These are phyloP conservation scores for Plodia interpunctella DNA, from an alignment of 1,140 invertebrate genomes.

Conservation along the genomic window DNA sequence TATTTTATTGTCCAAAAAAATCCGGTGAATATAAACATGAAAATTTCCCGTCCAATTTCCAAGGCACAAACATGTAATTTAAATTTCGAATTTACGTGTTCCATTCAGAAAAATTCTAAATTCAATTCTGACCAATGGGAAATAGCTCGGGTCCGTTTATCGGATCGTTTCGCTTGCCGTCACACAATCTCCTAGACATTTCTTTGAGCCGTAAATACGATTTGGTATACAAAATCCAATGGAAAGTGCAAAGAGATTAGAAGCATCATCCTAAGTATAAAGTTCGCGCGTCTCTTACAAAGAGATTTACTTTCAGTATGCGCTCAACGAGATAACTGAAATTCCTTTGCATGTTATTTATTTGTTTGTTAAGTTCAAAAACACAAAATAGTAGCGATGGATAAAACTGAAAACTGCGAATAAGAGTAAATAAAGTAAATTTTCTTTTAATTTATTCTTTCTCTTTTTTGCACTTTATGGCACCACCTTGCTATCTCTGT, in stretches of 20 bases:
- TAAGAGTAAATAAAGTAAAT: too few species aligned
- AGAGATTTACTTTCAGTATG: not conserved
- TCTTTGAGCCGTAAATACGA: conserved; percentile 46
- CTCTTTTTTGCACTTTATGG: too few species aligned
- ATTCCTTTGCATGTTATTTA: not conserved
- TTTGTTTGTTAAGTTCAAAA: too few species aligned
- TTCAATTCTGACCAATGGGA: conserved; percentile 15
- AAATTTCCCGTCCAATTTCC: too few species aligned
- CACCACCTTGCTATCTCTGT: too few species aligned
- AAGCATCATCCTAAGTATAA: conserved; percentile 4
- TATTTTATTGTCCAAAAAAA: too few species aligned
- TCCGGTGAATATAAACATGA: too few species aligned
- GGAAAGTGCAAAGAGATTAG: conserved; percentile 39
- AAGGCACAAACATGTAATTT: too few species aligned
- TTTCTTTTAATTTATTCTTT: too few species aligned
- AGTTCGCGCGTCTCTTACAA: not conserved
- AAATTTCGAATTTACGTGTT: not conserved
- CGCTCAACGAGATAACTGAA: not conserved
- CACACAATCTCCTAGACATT: conserved; percentile 32
- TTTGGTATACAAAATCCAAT: conserved; percentile 42
- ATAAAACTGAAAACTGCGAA: too few species aligned
- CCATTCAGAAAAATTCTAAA: conserved; percentile 8
- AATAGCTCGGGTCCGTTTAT: conserved; percentile 22
- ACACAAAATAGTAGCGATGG: too few species aligned
- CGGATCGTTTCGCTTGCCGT: conserved; percentile 29